A percentile compares a stretch with the other conserved stretches of the same genome.
Evolutionary conservation across 2,113 vertebrate species (phyloP).

Genomic region (Macquaria australasica): DNA sequence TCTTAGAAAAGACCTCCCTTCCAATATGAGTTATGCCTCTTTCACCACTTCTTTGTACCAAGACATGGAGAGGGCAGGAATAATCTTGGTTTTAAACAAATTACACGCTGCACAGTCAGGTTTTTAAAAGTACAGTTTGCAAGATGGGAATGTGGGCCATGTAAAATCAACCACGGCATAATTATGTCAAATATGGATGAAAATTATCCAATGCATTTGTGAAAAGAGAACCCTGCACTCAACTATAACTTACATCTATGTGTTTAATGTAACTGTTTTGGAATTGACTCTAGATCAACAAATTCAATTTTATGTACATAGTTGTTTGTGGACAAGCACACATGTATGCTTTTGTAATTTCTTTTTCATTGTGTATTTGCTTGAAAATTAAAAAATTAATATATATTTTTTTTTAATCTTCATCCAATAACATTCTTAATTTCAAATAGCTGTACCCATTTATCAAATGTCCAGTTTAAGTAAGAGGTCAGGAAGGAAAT

Average conservation of each 20-base stretch:
- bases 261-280: not conserved
- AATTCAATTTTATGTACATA: not conserved
- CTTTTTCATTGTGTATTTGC: not conserved
- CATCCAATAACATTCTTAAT: not conserved
- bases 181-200: not conserved
- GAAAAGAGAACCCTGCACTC: not conserved
- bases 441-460: not conserved
- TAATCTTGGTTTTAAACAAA: slow-evolving; percentile 10
- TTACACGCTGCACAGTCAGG: not conserved
- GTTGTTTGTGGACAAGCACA: not conserved
- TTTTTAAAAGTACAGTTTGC: not conserved
- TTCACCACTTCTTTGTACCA: slow-evolving; percentile 5
- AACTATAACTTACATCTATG: not conserved
- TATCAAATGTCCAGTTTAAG: not conserved
- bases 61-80: not conserved
- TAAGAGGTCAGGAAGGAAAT: not conserved
- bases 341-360: not conserved
- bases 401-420: not conserved
- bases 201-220: not conserved
- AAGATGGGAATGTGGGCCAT: not conserved
- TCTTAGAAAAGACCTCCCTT: slow-evolving; percentile 28
- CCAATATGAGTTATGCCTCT: slow-evolving; percentile 29
- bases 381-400: too few species aligned
- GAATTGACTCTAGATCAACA: not conserved
- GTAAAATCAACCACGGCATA: not conserved